Conservation (phyloP, 2,113 vertebrate genomes). For the Ammodytes dubius region DNA sequence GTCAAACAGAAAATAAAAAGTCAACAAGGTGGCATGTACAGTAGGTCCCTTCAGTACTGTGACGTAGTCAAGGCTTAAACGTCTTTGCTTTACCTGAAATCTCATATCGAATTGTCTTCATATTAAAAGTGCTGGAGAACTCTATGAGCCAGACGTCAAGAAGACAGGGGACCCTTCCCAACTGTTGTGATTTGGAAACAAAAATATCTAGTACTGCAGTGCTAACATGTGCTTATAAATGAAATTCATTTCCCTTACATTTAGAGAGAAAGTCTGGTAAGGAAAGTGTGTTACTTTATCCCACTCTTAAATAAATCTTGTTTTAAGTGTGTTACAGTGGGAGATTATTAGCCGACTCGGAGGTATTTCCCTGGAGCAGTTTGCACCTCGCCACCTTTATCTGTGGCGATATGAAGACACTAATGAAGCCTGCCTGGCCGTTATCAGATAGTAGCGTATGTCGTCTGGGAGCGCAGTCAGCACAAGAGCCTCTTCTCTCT, state of each 20-base stretch:
- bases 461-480: conserved; percentile 64
- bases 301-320: conserved; percentile 3
- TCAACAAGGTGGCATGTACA: too few species aligned
- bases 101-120: too few species aligned
- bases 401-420: conserved; percentile 29
- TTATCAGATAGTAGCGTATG: conserved; percentile 47
- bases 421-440: conserved; percentile 50
- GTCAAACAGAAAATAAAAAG: too few species aligned
- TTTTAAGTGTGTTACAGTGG: conserved; percentile 7
- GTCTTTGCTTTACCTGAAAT: too few species aligned
- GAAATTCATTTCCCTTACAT: not conserved
- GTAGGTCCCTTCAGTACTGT: too few species aligned
- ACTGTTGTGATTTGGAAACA: too few species aligned
- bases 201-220: too few species aligned
- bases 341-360: conserved; percentile 48
- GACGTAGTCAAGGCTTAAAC: too few species aligned
- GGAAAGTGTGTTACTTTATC: not conserved
- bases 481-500: conserved; percentile 56
- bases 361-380: conserved; percentile 7
- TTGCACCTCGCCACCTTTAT: conserved; percentile 48
- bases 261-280: not conserved
- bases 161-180: too few species aligned
- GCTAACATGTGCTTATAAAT: not conserved
- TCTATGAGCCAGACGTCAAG: too few species aligned
- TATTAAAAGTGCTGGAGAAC: too few species aligned